Conservation (phyloP, 2,113 vertebrate species). For the Clarias batrachus region DNA sequence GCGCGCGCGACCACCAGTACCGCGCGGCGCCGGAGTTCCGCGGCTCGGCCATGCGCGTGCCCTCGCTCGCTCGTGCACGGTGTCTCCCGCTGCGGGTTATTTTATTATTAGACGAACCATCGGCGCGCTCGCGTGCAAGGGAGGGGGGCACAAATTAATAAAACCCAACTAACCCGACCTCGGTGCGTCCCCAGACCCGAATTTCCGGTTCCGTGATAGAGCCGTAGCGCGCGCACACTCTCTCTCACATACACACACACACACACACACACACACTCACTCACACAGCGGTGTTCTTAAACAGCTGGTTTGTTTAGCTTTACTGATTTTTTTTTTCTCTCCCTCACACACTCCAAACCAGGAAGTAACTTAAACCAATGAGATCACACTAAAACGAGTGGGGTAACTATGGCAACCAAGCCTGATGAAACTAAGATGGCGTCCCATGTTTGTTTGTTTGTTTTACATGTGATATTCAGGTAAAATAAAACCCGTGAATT, state of each 20-base stretch:
- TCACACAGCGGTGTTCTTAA: neutral
- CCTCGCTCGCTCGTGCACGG: neutral
- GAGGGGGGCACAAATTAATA: neutral
- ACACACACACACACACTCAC: neutral
- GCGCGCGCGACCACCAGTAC: constrained; percentile 42
- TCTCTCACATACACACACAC: neutral
- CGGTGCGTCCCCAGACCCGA: neutral
- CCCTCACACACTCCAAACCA: neutral
- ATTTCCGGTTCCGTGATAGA: neutral
- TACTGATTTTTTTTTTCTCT: neutral
- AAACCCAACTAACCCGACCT: neutral
- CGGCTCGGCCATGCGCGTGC: neutral
- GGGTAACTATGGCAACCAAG: neutral
- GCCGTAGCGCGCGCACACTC: neutral
- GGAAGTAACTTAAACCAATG: constrained; percentile 4
- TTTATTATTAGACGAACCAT: neutral
- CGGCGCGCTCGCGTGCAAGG: neutral
- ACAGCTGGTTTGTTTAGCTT: neutral
- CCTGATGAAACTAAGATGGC: neutral
- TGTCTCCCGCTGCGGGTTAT: neutral
- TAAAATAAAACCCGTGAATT: neutral
- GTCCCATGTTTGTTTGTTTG: neutral
- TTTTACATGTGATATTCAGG: neutral
- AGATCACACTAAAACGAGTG: neutral
- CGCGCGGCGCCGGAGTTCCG: constrained; percentile 53